A percentile compares a stretch with the other conserved stretches of the same genome.
phyloP scores from a whole-genome alignment of 2,888 invertebrate species.

The Synanthedon myopaeformis region DNA sequence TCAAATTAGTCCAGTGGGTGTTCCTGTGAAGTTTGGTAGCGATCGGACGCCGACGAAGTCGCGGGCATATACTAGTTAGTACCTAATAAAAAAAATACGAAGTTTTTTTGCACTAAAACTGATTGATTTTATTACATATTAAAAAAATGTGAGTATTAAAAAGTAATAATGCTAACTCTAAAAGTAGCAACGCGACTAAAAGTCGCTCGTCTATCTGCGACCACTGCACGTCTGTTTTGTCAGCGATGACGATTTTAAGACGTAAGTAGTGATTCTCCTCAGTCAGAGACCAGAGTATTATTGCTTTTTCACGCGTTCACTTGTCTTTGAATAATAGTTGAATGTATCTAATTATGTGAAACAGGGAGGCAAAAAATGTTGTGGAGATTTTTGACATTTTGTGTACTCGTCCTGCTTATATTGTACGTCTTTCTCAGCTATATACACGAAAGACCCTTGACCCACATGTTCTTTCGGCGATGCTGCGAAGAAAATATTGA shows the following conservation, averaged over 20 bases:
- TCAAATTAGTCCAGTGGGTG: too few species aligned
- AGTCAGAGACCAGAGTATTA: conserved; percentile 7
- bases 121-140: too few species aligned
- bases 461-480: conserved; percentile 41
- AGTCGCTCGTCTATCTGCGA: conserved; percentile 17
- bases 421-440: conserved; percentile 43
- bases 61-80: too few species aligned
- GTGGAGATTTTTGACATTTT: conserved; percentile 51
- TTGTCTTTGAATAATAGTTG: not conserved
- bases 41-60: too few species aligned
- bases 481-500: conserved; percentile 51
- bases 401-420: conserved; percentile 40
- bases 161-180: not conserved
- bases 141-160: not conserved
- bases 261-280: conserved; percentile 10
- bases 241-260: conserved; percentile 22
- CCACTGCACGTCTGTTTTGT: conserved; percentile 17
- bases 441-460: conserved; percentile 43
- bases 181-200: not conserved
- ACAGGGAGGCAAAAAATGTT: conserved; percentile 33
- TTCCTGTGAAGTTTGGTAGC: too few species aligned
- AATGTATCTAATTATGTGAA: not conserved
- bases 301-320: conserved; percentile 5
- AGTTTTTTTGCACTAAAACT: too few species aligned
- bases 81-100: too few species aligned